phyloP scores from a whole-genome alignment of 2,113 vertebrate genomes.

The Anguilla rostrata region DNA sequence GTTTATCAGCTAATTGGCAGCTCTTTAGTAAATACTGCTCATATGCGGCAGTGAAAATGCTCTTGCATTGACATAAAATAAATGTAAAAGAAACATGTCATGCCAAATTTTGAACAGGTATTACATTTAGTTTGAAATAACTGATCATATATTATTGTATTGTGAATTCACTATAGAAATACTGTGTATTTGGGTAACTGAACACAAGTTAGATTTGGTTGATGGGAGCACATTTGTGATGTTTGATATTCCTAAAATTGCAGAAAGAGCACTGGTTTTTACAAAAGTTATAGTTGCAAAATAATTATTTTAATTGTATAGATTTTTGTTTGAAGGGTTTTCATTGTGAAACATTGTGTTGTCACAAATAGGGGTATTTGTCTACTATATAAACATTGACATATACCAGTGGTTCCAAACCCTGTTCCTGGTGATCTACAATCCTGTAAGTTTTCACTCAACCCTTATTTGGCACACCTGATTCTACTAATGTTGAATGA shows the following conservation, averaged over 20 bases:
- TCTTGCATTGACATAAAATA: background rate
- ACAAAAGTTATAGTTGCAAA: background rate
- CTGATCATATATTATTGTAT: background rate
- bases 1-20: background rate
- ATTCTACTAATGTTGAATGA: too few relatives aligned
- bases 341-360: background rate
- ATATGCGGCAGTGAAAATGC: background rate
- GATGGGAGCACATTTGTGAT: background rate
- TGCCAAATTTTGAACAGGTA: background rate
- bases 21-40: background rate
- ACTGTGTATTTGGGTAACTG: background rate
- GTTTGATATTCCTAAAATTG: background rate
- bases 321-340: slow-evolving; percentile 3
- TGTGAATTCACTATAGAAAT: background rate
- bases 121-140: background rate
- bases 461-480: too few relatives aligned
- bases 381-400: background rate
- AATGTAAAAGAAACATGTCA: slow-evolving; percentile 1
- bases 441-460: too few relatives aligned
- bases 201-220: background rate
- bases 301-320: background rate
- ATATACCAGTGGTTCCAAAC: too few relatives aligned
- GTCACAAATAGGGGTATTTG: background rate
- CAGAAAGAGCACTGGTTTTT: background rate
- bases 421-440: too few relatives aligned